phyloP scores from a whole-genome alignment of 2,888 invertebrate species.

The Leucophora obtusa region DNA sequence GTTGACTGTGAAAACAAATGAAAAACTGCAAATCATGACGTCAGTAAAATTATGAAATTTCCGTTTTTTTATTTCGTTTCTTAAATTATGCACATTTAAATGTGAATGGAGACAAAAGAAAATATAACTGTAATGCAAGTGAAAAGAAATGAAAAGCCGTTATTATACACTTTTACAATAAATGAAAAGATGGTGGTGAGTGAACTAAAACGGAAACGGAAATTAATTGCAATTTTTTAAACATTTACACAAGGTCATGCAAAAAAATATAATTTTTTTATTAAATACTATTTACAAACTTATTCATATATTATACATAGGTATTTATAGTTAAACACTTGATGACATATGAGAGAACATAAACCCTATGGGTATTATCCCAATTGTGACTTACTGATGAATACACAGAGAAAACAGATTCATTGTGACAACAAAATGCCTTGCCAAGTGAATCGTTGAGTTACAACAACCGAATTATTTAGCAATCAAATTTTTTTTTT shows the following conservation, averaged over 20 bases:
- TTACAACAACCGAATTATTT: no score
- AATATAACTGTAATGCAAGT: no score
- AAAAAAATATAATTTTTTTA: background rate
- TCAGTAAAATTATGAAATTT: background rate
- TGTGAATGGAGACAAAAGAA: background rate
- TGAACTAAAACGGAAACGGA: slow-evolving; percentile 51
- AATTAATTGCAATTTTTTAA: slow-evolving; percentile 51
- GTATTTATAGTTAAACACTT: background rate
- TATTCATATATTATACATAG: no score
- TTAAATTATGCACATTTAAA: background rate
- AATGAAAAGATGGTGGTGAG: slow-evolving; percentile 29
- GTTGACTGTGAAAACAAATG: no score
- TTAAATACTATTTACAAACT: no score
- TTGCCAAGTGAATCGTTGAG: no score
- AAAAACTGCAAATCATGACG: background rate
- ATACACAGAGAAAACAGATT: no score
- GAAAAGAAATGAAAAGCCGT: background rate
- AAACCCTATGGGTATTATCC: no score
- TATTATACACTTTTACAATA: background rate
- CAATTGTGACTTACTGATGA: no score
- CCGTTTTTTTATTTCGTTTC: background rate
- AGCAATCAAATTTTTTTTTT: no score
- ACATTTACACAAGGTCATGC: slow-evolving; percentile 50
- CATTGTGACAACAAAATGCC: no score
- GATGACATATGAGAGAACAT: no score